These are phyloP conservation scores for Oceanites oceanicus DNA, from an alignment of 2,113 vertebrate species.

Conservation along the genomic window DNA sequence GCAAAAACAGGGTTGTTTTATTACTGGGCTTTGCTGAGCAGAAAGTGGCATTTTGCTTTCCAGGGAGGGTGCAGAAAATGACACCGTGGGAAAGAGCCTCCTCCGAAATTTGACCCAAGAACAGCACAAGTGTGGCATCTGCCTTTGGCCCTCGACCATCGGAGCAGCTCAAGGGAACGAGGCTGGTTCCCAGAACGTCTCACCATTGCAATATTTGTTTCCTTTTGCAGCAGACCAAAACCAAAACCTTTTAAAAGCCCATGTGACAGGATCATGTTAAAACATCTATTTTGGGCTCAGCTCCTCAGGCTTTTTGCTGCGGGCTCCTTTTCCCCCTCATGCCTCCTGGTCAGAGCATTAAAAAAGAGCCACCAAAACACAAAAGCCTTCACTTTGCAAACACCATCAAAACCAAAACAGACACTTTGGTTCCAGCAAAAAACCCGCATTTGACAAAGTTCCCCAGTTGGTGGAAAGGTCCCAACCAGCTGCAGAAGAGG, in stretches of 20 bases:
- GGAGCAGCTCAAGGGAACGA: not conserved
- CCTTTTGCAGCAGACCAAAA: not conserved
- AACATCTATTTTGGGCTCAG: not conserved
- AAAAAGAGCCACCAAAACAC: not conserved
- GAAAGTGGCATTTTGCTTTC: not conserved
- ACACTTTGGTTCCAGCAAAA: not conserved
- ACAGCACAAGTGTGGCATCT: not conserved
- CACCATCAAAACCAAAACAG: not conserved
- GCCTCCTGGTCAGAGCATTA: not conserved
- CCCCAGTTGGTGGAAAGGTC: not conserved
- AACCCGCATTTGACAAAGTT: not conserved
- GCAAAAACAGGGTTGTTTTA: not conserved
- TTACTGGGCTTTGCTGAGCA: not conserved
- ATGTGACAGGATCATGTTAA: accelerated
- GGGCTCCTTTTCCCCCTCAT: accelerated
- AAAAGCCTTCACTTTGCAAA: not conserved
- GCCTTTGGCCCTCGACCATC: accelerated
- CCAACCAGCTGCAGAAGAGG: not conserved
- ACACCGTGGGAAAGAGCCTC: not conserved
- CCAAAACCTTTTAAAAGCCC: not conserved
- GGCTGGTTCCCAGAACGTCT: not conserved
- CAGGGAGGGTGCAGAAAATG: not conserved
- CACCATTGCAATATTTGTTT: not conserved
- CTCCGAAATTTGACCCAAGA: not conserved
- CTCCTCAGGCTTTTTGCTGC: not conserved